A percentile compares a stretch with the other conserved stretches of the same genome.
phyloP scores from a whole-genome alignment of 2,888 invertebrate genomes.

The Loripinus fragilis region DNA sequence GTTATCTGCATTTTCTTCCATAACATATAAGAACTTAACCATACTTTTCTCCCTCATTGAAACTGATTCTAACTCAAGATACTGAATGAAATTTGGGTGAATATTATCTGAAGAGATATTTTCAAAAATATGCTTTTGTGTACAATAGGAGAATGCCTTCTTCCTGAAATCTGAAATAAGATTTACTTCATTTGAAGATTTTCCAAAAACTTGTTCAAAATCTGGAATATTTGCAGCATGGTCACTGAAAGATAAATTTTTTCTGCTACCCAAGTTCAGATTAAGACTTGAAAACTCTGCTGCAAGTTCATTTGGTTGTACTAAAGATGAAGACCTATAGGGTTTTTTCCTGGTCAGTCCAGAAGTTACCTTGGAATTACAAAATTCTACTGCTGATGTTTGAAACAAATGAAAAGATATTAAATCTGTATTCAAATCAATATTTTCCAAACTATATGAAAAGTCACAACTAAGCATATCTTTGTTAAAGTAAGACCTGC shows the following conservation, averaged over 20 bases:
- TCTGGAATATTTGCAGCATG: not conserved
- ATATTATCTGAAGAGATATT: not conserved
- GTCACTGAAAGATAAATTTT: not conserved
- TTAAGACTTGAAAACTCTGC: no score
- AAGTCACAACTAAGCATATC: not conserved
- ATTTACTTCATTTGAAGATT: not conserved
- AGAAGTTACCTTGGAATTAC: no score
- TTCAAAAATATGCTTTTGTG: not conserved
- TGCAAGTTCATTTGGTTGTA: no score
- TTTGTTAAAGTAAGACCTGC: not conserved
- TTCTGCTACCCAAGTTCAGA: not conserved
- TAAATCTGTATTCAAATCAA: not conserved
- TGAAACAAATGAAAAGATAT: no score
- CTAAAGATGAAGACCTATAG: not conserved
- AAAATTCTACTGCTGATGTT: no score
- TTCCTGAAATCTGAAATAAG: not conserved
- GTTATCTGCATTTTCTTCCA: no score
- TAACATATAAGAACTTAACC: no score
- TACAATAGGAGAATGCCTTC: not conserved
- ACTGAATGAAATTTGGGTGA: not conserved
- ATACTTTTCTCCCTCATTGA: no score
- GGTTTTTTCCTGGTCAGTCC: no score
- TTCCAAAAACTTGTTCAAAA: not conserved
- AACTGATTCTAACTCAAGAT: no score
- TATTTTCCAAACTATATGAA: not conserved